Evolutionary conservation across 2,113 vertebrate genomes (phyloP), one percentile per base, ranked within the genome.

Genomic region (Chinchilla lanigera): DNA sequence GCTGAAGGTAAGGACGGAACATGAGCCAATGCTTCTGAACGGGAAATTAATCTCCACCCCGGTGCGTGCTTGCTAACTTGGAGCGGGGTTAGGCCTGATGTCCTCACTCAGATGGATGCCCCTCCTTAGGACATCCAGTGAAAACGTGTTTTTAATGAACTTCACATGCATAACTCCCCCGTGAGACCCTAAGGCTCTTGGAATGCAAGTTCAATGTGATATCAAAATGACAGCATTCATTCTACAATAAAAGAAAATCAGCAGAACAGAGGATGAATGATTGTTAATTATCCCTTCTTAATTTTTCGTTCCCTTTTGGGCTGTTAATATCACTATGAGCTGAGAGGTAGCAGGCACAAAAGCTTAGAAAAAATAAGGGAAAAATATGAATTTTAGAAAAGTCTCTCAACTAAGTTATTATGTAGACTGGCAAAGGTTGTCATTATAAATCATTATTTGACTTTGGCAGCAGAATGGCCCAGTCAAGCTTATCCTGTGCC

Each of bases 21-120:
- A 52, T 20, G 38, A 82, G 56, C 60, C 28, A 38, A 81, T 96
- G 7, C 84, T 93, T 88, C 93, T 87, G 89, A 80, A 41, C 28
- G 88, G 96, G 87, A 97, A 96, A 97, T 97, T 94, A 86, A 90
- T 95, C 75, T 95, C 61, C 0, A n/a, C 77, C 47, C 50, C 75
- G 38, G 86, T 73, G 83, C 54, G 84, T 78, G 69, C 80, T 93
- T 71, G 96, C 81, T 90, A 7, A 88, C 67, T 56, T 83, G 77
- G 85, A 94, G 67, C 77, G 71, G 14, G 16, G 41, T 61, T 88
- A n/a, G 33, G 52, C 67, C 38, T 81, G 63, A 10, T 89, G 60
- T 19, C 96, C 78, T 83, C 28, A 13, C 50, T 86, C 58, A 4
- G 35, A 71, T 33, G 86, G 89, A 93, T 13, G 12, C 58, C 14